Percentiles rank a stretch among this genome's conserved stretches.
phyloP scores from a whole-genome alignment of 2,888 invertebrate species.

The Sabatieria punctata region DNA sequence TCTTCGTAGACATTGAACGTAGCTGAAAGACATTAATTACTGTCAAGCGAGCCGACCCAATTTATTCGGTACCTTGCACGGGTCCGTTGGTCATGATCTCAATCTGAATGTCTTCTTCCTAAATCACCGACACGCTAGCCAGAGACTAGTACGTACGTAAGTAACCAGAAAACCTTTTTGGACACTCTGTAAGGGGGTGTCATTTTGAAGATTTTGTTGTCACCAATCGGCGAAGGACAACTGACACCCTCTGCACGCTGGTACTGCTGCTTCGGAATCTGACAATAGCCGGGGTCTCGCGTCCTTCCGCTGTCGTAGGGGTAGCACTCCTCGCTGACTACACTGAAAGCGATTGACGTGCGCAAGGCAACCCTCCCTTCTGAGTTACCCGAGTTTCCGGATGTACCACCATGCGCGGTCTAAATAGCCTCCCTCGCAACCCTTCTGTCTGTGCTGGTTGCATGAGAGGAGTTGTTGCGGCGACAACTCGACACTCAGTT shows the following conservation, averaged over 20 bases:
- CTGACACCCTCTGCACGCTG: conserved; percentile 5
- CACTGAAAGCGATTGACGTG: conserved; percentile 39
- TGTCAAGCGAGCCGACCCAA: background rate
- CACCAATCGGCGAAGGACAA: conserved; percentile 33
- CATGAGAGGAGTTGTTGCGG: conserved; percentile 74
- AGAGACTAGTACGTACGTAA: background rate
- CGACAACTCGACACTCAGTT: conserved; percentile 51
- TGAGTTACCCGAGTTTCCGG: conserved; percentile 45
- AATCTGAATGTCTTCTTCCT: conserved; percentile 62
- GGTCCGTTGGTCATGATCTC: conserved; percentile 79
- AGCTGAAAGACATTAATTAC: conserved; percentile 42
- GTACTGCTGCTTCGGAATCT: conserved; percentile 38
- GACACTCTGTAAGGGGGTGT: conserved; percentile 37
- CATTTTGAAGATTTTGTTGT: conserved; percentile 30
- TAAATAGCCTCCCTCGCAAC: conserved; percentile 70
- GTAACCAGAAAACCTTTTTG: background rate
- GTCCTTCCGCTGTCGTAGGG: conserved; percentile 48
- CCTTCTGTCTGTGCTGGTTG: conserved; percentile 54
- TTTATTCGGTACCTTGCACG: conserved; percentile 54
- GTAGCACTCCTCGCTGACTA: conserved; percentile 68
- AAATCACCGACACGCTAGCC: conserved; percentile 13
- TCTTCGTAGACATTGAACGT: conserved; percentile 75
- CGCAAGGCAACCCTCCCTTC: background rate
- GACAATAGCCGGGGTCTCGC: conserved; percentile 47
- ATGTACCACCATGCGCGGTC: conserved; percentile 82